Percentiles rank a stretch among this genome's conserved stretches.
Evolutionary conservation across 2,888 invertebrate genomes (phyloP).

Genomic region (Anthrax anthrax): DNA sequence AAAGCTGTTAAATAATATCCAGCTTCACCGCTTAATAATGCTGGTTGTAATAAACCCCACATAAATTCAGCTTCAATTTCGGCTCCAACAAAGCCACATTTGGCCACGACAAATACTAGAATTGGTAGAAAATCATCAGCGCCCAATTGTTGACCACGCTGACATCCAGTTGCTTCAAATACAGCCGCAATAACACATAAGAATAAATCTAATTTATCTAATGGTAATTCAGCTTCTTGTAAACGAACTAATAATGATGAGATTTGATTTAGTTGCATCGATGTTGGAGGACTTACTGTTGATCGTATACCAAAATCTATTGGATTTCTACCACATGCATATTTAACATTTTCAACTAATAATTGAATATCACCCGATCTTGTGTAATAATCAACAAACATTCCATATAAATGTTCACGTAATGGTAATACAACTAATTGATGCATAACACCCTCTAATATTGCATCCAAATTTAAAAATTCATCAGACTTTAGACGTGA

Average conservation of each 20-base stretch:
- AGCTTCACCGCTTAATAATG: slow-evolving; percentile 79
- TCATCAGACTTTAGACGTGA: slow-evolving; percentile 69
- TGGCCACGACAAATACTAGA: slow-evolving; percentile 81
- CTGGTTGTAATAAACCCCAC: slow-evolving; percentile 86
- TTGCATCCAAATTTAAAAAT: slow-evolving; percentile 89
- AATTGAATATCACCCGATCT: slow-evolving; percentile 54
- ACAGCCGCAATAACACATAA: slow-evolving; percentile 79
- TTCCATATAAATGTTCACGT: slow-evolving; percentile 65
- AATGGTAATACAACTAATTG: slow-evolving; percentile 76
- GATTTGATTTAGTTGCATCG: slow-evolving; percentile 59
- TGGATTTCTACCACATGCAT: slow-evolving; percentile 28
- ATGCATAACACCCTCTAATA: slow-evolving; percentile 88
- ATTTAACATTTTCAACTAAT: slow-evolving; percentile 39
- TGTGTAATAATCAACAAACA: slow-evolving; percentile 81
- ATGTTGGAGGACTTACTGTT: slow-evolving; percentile 61
- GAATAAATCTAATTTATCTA: slow-evolving; percentile 85
- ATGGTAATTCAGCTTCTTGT: slow-evolving; percentile 81
- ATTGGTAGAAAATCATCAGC: slow-evolving; percentile 85
- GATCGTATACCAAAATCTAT: slow-evolving; percentile 36
- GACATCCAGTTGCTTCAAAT: slow-evolving; percentile 49
- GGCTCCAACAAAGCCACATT: slow-evolving; percentile 77
- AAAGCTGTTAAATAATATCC: slow-evolving; percentile 90
- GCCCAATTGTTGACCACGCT: slow-evolving; percentile 41
- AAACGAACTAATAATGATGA: slow-evolving; percentile 64
- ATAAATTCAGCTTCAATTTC: slow-evolving; percentile 94